These are phyloP conservation scores for Monopterus albus DNA, from an alignment of 2,113 vertebrate species.

Conservation along the genomic window DNA sequence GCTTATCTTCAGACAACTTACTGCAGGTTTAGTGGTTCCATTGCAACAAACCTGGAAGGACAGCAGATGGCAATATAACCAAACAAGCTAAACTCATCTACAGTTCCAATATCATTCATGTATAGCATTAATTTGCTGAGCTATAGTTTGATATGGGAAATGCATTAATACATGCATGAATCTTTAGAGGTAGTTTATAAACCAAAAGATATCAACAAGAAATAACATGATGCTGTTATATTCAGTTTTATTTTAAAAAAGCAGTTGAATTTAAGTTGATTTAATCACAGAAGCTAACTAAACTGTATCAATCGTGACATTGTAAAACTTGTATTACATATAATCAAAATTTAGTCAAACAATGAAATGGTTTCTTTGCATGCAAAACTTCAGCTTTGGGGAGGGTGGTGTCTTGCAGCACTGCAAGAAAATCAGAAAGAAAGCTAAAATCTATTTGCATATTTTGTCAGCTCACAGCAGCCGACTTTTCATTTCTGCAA, in stretches of 20 bases:
- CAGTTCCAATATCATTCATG: background rate
- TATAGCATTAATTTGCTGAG: background rate
- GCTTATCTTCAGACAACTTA: background rate
- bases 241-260: conserved; percentile 72
- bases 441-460: conserved; percentile 90
- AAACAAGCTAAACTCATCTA: background rate
- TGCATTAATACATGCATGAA: conserved; percentile 19
- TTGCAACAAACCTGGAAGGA: background rate
- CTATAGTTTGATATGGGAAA: background rate
- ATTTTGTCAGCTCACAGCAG: conserved; percentile 90
- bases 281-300: conserved; percentile 28
- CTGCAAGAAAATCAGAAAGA: conserved; percentile 55
- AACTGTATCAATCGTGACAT: conserved; percentile 32
- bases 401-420: conserved; percentile 26
- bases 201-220: too few relatives aligned
- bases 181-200: background rate
- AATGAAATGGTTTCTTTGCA: conserved; percentile 27
- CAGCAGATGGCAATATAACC: conserved; percentile 68
- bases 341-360: conserved; percentile 28
- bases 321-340: conserved; percentile 14
- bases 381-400: conserved; percentile 49
- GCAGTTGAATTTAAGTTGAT: conserved; percentile 54
- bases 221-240: background rate
- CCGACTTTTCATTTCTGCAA: conserved; percentile 89
- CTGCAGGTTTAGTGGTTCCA: background rate